phyloP scores from a whole-genome alignment of 2,113 vertebrate species.

The Bos indicus region DNA sequence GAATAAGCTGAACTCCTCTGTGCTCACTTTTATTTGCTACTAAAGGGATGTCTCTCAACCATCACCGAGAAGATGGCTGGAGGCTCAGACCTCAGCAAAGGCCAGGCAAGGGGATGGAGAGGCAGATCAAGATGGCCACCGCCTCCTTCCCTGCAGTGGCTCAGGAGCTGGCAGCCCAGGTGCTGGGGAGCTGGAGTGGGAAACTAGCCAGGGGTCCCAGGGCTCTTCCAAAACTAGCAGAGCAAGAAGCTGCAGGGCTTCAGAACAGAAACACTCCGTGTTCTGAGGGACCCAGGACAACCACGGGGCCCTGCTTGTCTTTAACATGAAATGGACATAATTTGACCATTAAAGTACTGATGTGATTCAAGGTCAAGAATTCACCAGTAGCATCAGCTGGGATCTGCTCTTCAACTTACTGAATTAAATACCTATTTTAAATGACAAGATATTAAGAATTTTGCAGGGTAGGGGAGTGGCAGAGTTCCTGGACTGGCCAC shows the following conservation, averaged over 20 bases:
- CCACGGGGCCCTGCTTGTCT: background rate
- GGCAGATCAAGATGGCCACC: background rate
- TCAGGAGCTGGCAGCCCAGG: background rate
- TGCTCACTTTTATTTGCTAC: background rate
- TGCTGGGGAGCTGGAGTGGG: background rate
- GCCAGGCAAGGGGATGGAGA: background rate
- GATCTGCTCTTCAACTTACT: background rate
- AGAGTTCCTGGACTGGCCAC: background rate
- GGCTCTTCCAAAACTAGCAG: background rate
- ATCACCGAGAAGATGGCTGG: background rate
- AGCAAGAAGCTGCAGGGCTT: background rate
- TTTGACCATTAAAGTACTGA: background rate
- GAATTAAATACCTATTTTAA: background rate
- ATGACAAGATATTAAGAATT: background rate
- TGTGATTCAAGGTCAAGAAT: background rate
- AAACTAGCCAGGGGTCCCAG: background rate
- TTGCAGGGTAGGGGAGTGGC: rapidly evolving
- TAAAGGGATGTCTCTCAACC: background rate
- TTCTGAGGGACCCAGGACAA: background rate
- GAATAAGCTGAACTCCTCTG: background rate
- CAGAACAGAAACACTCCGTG: background rate
- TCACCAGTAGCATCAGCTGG: background rate
- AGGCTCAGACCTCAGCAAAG: background rate
- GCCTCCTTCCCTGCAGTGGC: background rate
- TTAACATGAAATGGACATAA: background rate